Conservation (phyloP, 2,888 invertebrate genomes). For the Trilocha varians region DNA sequence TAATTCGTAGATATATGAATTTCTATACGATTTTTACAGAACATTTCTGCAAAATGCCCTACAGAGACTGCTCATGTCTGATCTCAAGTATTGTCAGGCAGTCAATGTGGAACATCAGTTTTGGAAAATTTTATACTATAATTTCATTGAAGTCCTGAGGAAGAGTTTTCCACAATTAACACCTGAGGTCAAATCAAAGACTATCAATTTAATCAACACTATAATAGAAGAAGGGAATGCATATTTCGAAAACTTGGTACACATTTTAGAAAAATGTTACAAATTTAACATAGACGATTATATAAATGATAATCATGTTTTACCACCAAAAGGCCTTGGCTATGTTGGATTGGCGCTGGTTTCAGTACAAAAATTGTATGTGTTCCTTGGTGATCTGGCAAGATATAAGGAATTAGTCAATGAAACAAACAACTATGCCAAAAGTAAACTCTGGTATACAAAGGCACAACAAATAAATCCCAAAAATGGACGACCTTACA, state of each 20-base stretch:
- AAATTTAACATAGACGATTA: slow-evolving; percentile 80
- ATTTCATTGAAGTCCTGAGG: slow-evolving; percentile 87
- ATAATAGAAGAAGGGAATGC: slow-evolving; percentile 85
- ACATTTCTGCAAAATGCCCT: slow-evolving; percentile 79
- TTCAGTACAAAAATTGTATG: slow-evolving; percentile 88
- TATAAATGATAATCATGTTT: slow-evolving; percentile 71
- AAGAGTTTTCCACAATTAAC: slow-evolving; percentile 77
- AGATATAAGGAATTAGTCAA: slow-evolving; percentile 91
- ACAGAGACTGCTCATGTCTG: slow-evolving; percentile 78
- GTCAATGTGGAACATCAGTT: slow-evolving; percentile 92
- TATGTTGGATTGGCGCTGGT: slow-evolving; percentile 84
- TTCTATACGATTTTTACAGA: slow-evolving; percentile 26
- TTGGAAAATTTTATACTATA: slow-evolving; percentile 93
- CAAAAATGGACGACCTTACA: slow-evolving; percentile 95
- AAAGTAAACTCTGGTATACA: slow-evolving; percentile 86
- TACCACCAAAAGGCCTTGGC: slow-evolving; percentile 76
- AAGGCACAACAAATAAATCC: slow-evolving; percentile 95
- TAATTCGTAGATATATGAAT: too few relatives aligned
- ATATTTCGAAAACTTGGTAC: slow-evolving; percentile 84
- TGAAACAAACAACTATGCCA: slow-evolving; percentile 85
- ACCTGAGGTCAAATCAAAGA: slow-evolving; percentile 75
- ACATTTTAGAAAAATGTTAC: slow-evolving; percentile 81
- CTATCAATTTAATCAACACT: slow-evolving; percentile 76
- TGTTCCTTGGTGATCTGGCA: slow-evolving; percentile 93
- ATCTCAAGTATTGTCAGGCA: slow-evolving; percentile 89